A percentile compares a stretch with the other conserved stretches of the same genome.
These are phyloP conservation scores for Bradypodion ventrale DNA, from an alignment of 2,797 vertebrate species.

Conservation along the genomic window DNA sequence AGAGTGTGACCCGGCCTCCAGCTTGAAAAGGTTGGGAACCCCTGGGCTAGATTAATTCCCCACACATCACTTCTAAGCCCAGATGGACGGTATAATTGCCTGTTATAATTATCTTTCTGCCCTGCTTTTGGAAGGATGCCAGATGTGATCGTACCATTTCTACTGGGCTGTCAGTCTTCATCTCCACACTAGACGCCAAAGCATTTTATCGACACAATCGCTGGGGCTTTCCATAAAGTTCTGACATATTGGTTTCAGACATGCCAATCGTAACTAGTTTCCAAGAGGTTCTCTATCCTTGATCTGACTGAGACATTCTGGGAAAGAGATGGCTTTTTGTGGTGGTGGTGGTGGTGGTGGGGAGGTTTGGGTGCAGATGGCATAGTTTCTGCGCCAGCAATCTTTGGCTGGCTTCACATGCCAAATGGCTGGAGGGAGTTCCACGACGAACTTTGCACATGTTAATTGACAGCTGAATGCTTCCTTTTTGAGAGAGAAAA, in stretches of 20 bases:
- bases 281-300: background rate
- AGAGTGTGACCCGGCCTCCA: no score
- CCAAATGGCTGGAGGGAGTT: background rate
- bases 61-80: background rate
- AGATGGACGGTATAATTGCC: background rate
- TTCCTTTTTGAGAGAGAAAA: background rate
- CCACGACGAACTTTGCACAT: background rate
- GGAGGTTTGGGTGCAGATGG: background rate
- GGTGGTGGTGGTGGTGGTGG: no score
- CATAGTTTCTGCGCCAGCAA: no score
- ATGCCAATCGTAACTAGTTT: background rate
- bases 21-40: no score
- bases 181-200: background rate
- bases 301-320: background rate
- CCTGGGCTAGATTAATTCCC: background rate
- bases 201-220: background rate
- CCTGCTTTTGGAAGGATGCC: background rate
- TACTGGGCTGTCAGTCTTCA: background rate
- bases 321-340: background rate
- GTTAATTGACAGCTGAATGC: background rate
- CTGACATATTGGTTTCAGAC: background rate
- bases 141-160: background rate
- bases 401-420: rapidly evolving
- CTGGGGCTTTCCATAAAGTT: background rate
- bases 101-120: background rate